Base-by-base conservation (phyloP, 2,888 invertebrate species). In the Liposcelis brunnea region DNA sequence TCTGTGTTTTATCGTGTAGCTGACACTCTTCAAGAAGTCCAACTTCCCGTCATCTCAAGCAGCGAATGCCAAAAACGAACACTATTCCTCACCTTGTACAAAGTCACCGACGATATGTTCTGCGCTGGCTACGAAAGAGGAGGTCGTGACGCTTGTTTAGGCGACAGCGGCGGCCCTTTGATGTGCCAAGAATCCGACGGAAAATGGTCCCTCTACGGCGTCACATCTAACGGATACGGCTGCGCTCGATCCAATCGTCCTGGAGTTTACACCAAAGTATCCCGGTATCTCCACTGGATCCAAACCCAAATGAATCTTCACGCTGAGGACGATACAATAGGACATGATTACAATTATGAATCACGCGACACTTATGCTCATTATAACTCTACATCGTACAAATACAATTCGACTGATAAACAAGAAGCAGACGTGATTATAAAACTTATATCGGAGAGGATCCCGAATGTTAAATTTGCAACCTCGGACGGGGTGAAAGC, bases 91-190 rank as follows among this genome's bases (percentile, higher is more conserved):
- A 80, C 82, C 12, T 65, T 82, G 42, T 83, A 83, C 61, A 72
- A 75, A 54, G 74, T 83, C 47, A 83, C 83, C 0, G 78, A 81
- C 46, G 77, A 82, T 58, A 83, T 83, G 83, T 77, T 83, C 62
- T 84, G 84, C 58, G 83, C 83, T 42, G 84, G 83, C 15, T 76
- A 75, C 55, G 81, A 82, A 57, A 70, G 80, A 49, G 83, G 83
- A 40, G 83, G 83, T 1, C 67, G 80, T 34, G 84, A 84, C 60
- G 83, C 83, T 2, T 84, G 83, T 57, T 67, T 83, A 43, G 84
- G 83, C 0, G 83, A 83, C 63, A 80, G 80, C 1, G 83, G 83
- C 4, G 82, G 83, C 15, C 82, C 82, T 2, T 69, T 83, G 42
- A 79, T 83, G 71, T 82, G 82, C 57, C 75, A 80, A 60, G 63